phyloP scores from a whole-genome alignment of 2,113 vertebrate species.

The Lucifuga dentata region DNA sequence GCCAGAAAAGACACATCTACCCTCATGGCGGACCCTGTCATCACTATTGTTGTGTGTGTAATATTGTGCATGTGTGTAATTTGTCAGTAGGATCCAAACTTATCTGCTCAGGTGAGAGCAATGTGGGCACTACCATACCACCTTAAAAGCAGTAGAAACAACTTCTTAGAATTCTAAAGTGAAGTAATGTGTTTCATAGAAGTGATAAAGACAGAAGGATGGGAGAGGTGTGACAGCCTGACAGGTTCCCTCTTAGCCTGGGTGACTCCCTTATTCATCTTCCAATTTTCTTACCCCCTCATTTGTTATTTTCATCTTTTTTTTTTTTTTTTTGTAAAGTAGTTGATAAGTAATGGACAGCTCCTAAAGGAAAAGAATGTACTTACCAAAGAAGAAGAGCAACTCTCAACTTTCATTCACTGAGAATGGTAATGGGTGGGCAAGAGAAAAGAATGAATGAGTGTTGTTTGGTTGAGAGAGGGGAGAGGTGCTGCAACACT shows the following conservation, averaged over 20 bases:
- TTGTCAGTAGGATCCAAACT: conserved; percentile 12
- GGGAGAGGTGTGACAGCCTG: conserved; percentile 34
- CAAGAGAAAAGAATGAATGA: conserved; percentile 62
- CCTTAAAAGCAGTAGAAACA: conserved; percentile 4
- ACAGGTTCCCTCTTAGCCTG: conserved; percentile 16
- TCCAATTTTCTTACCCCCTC: too few species aligned
- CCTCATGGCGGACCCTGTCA: conserved; percentile 54
- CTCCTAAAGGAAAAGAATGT: conserved; percentile 58
- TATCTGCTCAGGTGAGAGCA: background rate
- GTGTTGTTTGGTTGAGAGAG: conserved; percentile 64
- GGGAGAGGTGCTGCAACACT: conserved; percentile 72
- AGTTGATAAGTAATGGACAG: conserved; percentile 79
- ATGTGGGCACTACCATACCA: background rate
- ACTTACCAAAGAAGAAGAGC: conserved; percentile 56
- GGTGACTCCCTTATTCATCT: conserved; percentile 7
- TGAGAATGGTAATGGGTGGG: conserved; percentile 72
- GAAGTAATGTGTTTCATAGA: conserved; percentile 17
- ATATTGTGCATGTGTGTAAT: background rate
- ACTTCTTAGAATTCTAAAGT: conserved; percentile 24
- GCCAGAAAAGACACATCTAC: conserved; percentile 28
- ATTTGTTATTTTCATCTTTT: conserved; percentile 10
- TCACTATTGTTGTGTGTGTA: conserved; percentile 20
- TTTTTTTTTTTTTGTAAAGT: conserved; percentile 28
- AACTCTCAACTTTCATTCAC: conserved; percentile 75
- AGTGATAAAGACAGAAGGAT: conserved; percentile 27